Base-by-base conservation (phyloP, 2,113 vertebrate genomes). In the Paradoxurus hermaphroditus region DNA sequence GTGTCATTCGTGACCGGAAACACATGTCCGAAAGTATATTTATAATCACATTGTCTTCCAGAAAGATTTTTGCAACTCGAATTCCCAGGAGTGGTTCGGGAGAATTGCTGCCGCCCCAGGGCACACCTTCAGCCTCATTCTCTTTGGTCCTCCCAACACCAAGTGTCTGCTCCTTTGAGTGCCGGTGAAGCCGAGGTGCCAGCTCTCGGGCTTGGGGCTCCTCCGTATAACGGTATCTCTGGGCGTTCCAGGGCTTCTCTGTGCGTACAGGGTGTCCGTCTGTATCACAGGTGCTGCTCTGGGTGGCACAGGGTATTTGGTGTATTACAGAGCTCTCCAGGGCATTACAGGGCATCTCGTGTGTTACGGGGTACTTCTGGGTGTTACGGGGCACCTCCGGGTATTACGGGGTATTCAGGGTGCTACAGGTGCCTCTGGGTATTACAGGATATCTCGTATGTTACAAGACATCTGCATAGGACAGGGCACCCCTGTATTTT, bases 71-170 rank as follows among this genome's bases (percentile, higher is more conserved):
- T n/a, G 7, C 16, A 51, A 10, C 41, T 18, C 18, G 36, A 7
- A 9, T 67, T 36, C 46, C 63, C 12, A 39, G 62, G 1, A 4
- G 1, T 14, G 16, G 34, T 44, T n/a, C 3, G 0, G 11, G 7
- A 21, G 85, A 18, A 15, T 12, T 31, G 53, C 46, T 4, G 39
- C 34, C 31, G 68, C 41, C 29, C 4, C 0, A 3, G 19, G 15
- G 18, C 27, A 46, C 27, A 4, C 25, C 14, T 3, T 29, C 8
- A 19, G 16, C 7, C 7, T 14, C 44, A 0, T n/a, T 29, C 11
- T 36, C 12, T 34, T 2, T 3, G 1, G 39, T 12, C n/a, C 56
- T 63, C 1, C 12, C 4, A 2, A 15, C 2, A 1, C 19, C 2
- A 19, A 8, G 63, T 11, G 11, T 44, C 67, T 12, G 0, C 4